These are phyloP conservation scores for Eupristina koningsbergeri DNA, from an alignment of 1,140 invertebrate genomes.

Conservation along the genomic window DNA sequence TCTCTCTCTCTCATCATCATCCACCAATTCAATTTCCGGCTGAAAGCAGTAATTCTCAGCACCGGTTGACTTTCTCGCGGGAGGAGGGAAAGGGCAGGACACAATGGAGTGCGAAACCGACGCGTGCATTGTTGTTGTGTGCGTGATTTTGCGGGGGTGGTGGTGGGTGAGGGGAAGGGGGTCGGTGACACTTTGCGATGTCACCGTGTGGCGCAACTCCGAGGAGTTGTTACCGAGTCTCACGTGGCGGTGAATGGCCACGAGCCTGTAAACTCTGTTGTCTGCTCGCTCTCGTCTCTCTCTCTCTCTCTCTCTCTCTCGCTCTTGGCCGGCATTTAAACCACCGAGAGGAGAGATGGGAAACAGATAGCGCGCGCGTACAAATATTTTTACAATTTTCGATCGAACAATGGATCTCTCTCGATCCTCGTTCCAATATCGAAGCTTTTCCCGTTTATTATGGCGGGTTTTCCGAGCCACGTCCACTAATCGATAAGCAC, in stretches of 20 bases:
- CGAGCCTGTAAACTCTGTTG: no score
- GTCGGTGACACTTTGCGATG: conserved; percentile 23
- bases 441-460: no score
- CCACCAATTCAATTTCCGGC: conserved; percentile 23
- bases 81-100: background rate
- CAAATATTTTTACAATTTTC: background rate
- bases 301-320: no score
- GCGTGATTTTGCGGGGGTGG: background rate
- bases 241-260: background rate
- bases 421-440: no score
- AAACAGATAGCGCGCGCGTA: background rate
- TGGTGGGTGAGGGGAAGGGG: no score
- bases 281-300: no score
- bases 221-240: background rate
- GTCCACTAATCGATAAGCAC: background rate
- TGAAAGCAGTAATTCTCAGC: background rate
- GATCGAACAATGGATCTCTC: background rate
- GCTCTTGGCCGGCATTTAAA: background rate
- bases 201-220: conserved; percentile 5
- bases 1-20: no score
- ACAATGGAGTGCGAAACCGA: background rate
- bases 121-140: background rate
- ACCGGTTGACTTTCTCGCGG: background rate
- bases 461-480: no score
- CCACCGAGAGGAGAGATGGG: background rate